A percentile compares a stretch with the other conserved stretches of the same genome.
Evolutionary conservation across 2,797 vertebrate species (phyloP).

Genomic region (Dendrocincla tyrannina): DNA sequence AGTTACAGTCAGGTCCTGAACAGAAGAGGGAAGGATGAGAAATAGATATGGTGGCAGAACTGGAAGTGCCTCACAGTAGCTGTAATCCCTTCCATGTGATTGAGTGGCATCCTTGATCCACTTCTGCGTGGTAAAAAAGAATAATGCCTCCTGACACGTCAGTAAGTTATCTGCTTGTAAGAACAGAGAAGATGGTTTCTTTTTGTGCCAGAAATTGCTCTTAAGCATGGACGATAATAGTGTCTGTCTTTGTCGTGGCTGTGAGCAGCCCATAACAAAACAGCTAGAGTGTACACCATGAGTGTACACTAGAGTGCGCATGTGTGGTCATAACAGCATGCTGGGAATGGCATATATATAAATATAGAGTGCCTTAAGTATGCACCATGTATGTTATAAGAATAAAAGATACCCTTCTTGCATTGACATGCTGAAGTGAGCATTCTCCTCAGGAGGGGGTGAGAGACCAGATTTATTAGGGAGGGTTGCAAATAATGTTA

Average conservation of each 20-base stretch:
- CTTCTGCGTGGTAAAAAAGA: constrained; percentile 31
- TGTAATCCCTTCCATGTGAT: constrained; percentile 13
- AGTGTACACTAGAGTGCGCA: neutral
- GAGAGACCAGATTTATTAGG: neutral
- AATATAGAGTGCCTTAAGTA: neutral
- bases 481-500: neutral
- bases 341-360: neutral
- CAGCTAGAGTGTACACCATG: neutral
- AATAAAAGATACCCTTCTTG: neutral
- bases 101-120: constrained; percentile 23
- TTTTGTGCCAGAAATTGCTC: constrained; percentile 33
- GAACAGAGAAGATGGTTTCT: neutral
- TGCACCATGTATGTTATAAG: neutral
- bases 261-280: neutral
- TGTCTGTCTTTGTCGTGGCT: neutral
- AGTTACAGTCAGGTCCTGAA: neutral
- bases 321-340: neutral
- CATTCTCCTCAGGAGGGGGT: neutral
- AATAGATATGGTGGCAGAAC: neutral
- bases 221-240: neutral
- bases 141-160: neutral
- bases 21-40: neutral
- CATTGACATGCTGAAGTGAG: neutral
- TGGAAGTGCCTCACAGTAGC: neutral
- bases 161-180: constrained; percentile 14